Evolutionary conservation across 2,797 vertebrate species (phyloP).

Genomic region (Propithecus deckenii): DNA sequence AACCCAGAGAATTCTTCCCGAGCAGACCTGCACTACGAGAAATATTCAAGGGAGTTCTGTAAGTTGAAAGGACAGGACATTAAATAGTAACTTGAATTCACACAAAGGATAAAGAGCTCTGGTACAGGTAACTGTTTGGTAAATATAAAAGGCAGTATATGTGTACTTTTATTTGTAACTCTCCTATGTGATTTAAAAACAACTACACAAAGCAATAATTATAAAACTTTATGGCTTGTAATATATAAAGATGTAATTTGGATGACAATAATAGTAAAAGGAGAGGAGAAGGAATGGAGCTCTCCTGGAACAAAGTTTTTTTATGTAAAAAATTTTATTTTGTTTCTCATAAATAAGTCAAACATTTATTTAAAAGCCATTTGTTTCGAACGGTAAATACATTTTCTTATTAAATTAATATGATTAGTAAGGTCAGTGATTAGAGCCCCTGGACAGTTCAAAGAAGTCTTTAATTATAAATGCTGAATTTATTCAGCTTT

Average conservation of each 20-base stretch:
- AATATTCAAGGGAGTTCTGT: background rate
- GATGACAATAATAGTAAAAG: background rate
- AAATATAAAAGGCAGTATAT: background rate
- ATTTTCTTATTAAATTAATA: too few relatives aligned
- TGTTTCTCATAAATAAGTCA: too few relatives aligned
- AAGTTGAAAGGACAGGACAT: background rate
- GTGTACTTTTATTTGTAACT: background rate
- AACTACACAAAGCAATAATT: background rate
- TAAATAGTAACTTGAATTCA: background rate
- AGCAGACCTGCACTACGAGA: background rate
- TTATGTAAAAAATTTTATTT: too few relatives aligned
- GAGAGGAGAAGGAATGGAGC: background rate
- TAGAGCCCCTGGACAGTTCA: too few relatives aligned
- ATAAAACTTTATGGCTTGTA: background rate
- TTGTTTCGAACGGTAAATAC: too few relatives aligned
- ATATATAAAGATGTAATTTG: background rate
- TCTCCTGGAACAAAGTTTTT: background rate
- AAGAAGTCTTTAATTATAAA: too few relatives aligned
- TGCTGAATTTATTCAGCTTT: too few relatives aligned
- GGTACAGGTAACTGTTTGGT: background rate
- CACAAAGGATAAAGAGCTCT: background rate
- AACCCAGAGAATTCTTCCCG: background rate
- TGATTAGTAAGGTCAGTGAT: too few relatives aligned
- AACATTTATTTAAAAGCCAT: too few relatives aligned
- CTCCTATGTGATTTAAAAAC: background rate